Conservation (phyloP, 2,888 invertebrate species). For the Poecilobothrus nobilitatus region DNA sequence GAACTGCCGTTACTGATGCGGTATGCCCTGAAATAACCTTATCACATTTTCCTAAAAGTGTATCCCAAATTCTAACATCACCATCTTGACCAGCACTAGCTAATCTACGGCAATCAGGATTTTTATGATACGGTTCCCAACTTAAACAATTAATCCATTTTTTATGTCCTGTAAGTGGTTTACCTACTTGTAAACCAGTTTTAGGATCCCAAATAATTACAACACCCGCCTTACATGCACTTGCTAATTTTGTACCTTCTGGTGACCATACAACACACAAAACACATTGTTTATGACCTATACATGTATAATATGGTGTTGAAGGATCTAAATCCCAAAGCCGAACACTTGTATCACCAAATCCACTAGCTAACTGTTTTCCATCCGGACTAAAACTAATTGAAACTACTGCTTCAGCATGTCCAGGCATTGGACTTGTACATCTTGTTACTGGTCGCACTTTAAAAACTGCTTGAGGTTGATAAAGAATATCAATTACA, state of each 20-base stretch:
- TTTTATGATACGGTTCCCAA: constrained; percentile 95
- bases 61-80: constrained; percentile 93
- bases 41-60: constrained; percentile 60
- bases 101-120: constrained; percentile 70
- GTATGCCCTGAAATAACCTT: constrained; percentile 64
- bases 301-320: constrained; percentile 82
- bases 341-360: constrained; percentile 94
- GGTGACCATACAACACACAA: constrained; percentile 95
- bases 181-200: constrained; percentile 80
- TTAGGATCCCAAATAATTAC: constrained; percentile 85
- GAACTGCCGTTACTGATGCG: constrained; percentile 82
- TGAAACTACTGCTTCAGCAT: constrained; percentile 89
- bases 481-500: constrained; percentile 86
- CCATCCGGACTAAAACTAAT: constrained; percentile 94
- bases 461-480: constrained; percentile 93
- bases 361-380: constrained; percentile 90
- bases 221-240: constrained; percentile 90
- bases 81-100: constrained; percentile 93
- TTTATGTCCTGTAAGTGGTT: constrained; percentile 78
- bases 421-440: constrained; percentile 86
- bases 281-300: constrained; percentile 92
- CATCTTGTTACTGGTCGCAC: constrained; percentile 89
- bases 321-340: constrained; percentile 98
- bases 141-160: constrained; percentile 91
- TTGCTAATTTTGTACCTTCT: constrained; percentile 83